Conservation (phyloP, 2,888 invertebrate species). For the Eulithis testata region DNA sequence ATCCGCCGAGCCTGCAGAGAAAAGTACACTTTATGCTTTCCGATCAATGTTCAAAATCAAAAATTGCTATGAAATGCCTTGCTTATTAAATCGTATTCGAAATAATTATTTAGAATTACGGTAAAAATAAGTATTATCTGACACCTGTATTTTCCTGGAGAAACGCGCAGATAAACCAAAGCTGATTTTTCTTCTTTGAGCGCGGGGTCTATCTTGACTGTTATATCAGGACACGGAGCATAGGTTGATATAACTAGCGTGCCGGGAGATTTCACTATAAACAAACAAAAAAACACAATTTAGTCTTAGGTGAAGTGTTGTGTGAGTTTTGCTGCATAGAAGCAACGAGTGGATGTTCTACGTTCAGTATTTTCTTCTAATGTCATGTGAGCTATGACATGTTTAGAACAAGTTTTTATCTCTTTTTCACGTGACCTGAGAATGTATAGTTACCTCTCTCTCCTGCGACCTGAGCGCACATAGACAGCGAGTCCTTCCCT, state of each 20-base stretch:
- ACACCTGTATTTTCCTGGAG: constrained; percentile 86
- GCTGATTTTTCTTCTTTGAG: constrained; percentile 88
- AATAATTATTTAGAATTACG: background rate
- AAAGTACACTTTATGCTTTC: constrained; percentile 6
- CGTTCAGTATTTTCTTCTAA: too few species aligned
- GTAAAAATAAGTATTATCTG: background rate
- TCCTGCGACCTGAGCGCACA: constrained; percentile 94
- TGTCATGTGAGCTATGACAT: too few species aligned
- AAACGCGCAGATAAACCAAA: constrained; percentile 92
- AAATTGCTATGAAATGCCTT: background rate
- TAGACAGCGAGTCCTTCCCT: constrained; percentile 98
- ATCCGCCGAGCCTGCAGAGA: constrained; percentile 91
- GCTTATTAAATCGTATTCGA: too few species aligned
- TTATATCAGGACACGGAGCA: constrained; percentile 96
- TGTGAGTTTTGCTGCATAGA: too few species aligned
- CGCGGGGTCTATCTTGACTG: constrained; percentile 95
- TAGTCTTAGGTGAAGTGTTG: too few species aligned
- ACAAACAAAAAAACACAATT: background rate
- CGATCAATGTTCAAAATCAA: constrained; percentile 2
- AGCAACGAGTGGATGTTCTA: too few species aligned
- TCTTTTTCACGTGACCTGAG: constrained; percentile 86
- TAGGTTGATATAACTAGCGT: constrained; percentile 98
- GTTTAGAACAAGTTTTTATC: constrained; percentile 53
- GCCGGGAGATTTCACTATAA: constrained; percentile 90
- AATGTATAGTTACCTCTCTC: constrained; percentile 68